Evolutionary conservation across 64 coral and sea anemone species (phyloP).

Genomic region (Montipora capricornis): DNA sequence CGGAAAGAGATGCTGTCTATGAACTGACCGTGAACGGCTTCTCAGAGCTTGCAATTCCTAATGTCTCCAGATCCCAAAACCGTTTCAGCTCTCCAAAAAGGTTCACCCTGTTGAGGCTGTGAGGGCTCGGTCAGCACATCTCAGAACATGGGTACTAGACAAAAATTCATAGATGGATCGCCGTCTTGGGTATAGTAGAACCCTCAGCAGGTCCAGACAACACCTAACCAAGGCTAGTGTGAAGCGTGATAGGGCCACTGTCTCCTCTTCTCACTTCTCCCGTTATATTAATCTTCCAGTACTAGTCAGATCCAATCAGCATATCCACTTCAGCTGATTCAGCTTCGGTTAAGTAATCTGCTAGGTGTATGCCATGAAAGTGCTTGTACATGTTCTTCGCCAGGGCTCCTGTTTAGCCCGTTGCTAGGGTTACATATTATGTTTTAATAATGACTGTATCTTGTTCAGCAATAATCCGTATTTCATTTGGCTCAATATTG

Average conservation of each 20-base stretch:
- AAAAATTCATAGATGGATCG: constrained; percentile 28
- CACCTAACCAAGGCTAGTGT: constrained; percentile 26
- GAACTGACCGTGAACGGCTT: background rate
- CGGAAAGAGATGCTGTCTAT: too few relatives aligned
- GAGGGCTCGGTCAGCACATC: constrained; percentile 13
- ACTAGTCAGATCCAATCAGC: constrained; percentile 51
- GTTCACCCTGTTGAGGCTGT: background rate
- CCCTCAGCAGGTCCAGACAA: constrained; percentile 33
- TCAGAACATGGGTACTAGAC: constrained; percentile 24
- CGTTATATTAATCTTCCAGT: constrained; percentile 47
- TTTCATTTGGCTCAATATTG: too few relatives aligned
- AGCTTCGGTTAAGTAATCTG: constrained; percentile 4
- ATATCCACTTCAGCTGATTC: constrained; percentile 48
- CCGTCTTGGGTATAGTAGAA: background rate
- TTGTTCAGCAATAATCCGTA: too few relatives aligned
- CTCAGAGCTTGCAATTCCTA: constrained; percentile 43
- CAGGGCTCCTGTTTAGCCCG: background rate
- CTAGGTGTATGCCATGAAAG: constrained; percentile 1
- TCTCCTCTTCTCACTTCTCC: constrained; percentile 41
- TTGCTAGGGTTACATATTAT: too few relatives aligned
- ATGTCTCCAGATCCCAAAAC: background rate
- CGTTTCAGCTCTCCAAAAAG: constrained; percentile 1
- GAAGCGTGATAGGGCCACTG: background rate
- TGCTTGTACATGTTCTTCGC: constrained; percentile 11
- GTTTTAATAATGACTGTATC: too few relatives aligned